Conservation (phyloP, 2,797 vertebrate genomes). For the Notolepis coatsorum region DNA sequence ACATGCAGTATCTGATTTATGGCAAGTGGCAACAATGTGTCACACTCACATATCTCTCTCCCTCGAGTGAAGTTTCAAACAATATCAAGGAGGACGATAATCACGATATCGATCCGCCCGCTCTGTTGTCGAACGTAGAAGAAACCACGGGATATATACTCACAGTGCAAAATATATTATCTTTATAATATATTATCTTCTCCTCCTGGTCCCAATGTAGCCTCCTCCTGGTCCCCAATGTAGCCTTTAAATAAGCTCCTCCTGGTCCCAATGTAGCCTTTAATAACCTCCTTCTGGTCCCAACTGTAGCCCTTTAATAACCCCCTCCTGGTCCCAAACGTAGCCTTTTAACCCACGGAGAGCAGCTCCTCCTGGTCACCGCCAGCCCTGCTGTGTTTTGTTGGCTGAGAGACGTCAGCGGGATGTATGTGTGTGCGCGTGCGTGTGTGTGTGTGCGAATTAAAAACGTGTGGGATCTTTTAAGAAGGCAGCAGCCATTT, state of each 20-base stretch:
- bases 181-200: conserved; percentile 53
- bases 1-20: too few species aligned
- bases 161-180: conserved; percentile 60
- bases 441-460: conserved; percentile 72
- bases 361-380: conserved; percentile 72
- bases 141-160: too few species aligned
- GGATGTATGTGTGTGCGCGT: conserved; percentile 76
- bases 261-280: too few species aligned
- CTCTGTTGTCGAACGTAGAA: too few species aligned
- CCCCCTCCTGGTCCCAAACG: conserved; percentile 64
- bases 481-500: conserved; percentile 74
- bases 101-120: too few species aligned
- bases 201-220: too few species aligned
- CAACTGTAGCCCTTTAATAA: too few species aligned
- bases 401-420: conserved; percentile 77
- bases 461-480: conserved; percentile 69
- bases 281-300: too few species aligned
- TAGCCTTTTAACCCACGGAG: conserved; percentile 47
- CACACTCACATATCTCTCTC: too few species aligned
- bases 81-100: conserved; percentile 48
- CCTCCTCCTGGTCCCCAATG: too few species aligned
- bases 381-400: conserved; percentile 71
- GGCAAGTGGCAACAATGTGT: conserved; percentile 7
- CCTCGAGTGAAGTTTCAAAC: conserved; percentile 51
- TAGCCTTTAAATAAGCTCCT: too few species aligned